A percentile compares a stretch with the other conserved stretches of the same genome.
phyloP scores from a whole-genome alignment of 2,797 vertebrate genomes.

The Acrossocheilus fasciatus region DNA sequence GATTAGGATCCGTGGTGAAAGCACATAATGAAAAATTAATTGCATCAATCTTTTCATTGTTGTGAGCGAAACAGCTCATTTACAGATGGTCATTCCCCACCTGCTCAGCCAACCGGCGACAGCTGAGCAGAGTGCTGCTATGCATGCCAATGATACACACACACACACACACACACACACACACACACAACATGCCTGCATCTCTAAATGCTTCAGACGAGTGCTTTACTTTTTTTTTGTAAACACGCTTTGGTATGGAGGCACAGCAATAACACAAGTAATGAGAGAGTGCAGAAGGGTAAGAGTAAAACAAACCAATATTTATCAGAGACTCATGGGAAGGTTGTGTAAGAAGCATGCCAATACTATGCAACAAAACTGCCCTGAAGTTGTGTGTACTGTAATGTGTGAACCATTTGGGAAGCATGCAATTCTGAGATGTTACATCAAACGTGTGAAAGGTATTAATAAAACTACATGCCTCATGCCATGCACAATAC shows the following conservation, averaged over 20 bases:
- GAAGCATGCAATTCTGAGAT: not conserved
- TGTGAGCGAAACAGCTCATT: conserved; percentile 84
- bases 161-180: conserved; percentile 42
- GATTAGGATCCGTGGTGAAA: conserved; percentile 79
- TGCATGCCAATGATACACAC: conserved; percentile 53
- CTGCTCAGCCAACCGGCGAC: conserved; percentile 73
- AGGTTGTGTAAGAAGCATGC: not conserved
- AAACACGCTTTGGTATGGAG: not conserved
- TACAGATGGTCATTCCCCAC: conserved; percentile 82
- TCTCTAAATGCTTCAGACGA: conserved; percentile 42
- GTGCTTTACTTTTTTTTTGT: conserved; percentile 29
- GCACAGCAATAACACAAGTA: conserved; percentile 12
- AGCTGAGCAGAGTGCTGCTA: conserved; percentile 50
- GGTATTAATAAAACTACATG: not conserved
- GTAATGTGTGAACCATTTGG: not conserved
- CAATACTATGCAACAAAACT: conserved; percentile 6
- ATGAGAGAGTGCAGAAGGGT: conserved; percentile 9
- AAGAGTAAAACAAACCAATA: not conserved
- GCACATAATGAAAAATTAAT: conserved; percentile 87
- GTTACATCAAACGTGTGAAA: not conserved
- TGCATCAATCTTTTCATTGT: conserved; percentile 84
- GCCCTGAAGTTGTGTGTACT: not conserved
- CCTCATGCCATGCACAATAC: not conserved
- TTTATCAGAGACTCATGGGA: not conserved
- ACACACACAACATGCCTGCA: not conserved